Evolutionary conservation across 2,797 vertebrate genomes (phyloP), one percentile per base, ranked within the genome.

Genomic region (Zalophus californianus): DNA sequence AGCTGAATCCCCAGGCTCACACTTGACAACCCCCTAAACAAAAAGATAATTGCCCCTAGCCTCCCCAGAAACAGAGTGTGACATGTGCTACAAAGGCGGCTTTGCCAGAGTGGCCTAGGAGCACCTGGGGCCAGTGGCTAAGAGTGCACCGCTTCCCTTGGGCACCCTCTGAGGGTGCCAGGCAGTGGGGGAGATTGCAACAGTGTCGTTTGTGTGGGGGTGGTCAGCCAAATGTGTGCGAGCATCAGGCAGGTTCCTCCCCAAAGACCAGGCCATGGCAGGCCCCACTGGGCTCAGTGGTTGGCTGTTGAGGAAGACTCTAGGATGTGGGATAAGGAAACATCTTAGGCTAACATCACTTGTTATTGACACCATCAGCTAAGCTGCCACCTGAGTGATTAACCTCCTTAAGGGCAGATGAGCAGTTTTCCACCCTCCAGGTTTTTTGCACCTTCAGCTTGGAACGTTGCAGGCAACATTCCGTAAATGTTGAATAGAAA

Each of bases 1-100:
- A 93, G 48, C 35, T 85, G 18, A 94, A 77, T 84, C 68, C 58
- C 73, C 70, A 90, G 44, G 60, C 90, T 96, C 60, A 87, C 44
- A 23, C 52, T 89, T 94, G 78, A 84, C 62, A 75, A 90, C 44
- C 32, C 38, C n/a, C 41, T 29, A 82, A 87, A 79, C 79, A 83
- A 92, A 86, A 92, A 52, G 68, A 86, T 56, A 77, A 48, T 87
- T 32, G 48, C 79, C 79, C 48, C 44, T 35, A 29, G n/a, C 75
- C 54, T 72, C 77, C 79, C 73, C n/a, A 62, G 32, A 91, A 86
- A 80, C 16, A 89, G 38, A 27, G 52, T 38, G 3, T 27, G 62
- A 70, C 54, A 16, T 78, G 41, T 86, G 52, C 66, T 75, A n/a
- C 54, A 41, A 13, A 18, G 66, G 50, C 75, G 44, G 64, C 62